Conservation (phyloP, 2,113 vertebrate species). For the Aegypius monachus region DNA sequence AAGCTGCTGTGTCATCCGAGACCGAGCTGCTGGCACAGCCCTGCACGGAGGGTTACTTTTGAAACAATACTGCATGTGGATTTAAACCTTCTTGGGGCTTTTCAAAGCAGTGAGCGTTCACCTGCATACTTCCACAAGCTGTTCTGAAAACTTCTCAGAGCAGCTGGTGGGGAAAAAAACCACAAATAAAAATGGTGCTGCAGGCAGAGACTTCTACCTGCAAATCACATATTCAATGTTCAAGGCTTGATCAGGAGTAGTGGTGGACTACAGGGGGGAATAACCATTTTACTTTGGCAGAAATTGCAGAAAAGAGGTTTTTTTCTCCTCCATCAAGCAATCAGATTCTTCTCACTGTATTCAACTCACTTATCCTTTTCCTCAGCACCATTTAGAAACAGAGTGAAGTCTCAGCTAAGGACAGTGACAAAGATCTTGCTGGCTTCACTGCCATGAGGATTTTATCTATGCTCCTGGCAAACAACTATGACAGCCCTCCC, state of each 20-base stretch:
- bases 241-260: background rate
- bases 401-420: background rate
- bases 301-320: background rate
- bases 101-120: background rate
- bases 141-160: background rate
- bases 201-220: background rate
- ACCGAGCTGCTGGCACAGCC: background rate
- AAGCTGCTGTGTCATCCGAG: background rate
- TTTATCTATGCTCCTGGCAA: background rate
- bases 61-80: background rate
- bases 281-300: background rate
- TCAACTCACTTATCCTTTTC: background rate
- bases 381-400: background rate
- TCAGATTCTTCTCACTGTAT: background rate
- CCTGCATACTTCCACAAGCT: background rate
- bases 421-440: background rate
- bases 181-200: background rate
- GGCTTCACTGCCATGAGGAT: background rate
- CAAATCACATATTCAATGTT: background rate
- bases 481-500: fast-evolving
- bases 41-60: background rate
- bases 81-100: background rate
- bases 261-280: background rate
- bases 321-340: background rate
- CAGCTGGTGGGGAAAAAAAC: fast-evolving